Percentiles rank a stretch among this genome's conserved stretches.
Conservation (phyloP, 2,888 invertebrate species). For the Scaptomyza flava region DNA sequence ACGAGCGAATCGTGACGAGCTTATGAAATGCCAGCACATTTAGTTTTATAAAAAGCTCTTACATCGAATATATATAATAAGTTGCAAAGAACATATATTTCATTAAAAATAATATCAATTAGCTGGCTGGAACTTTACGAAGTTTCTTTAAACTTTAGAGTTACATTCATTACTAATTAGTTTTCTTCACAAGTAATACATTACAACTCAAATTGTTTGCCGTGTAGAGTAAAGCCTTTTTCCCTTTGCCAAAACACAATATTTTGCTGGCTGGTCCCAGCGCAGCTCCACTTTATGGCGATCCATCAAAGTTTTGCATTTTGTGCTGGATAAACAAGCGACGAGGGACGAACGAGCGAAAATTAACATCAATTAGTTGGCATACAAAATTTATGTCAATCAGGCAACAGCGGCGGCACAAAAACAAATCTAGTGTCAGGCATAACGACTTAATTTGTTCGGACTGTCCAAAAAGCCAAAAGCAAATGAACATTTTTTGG, state of each 20-base stretch:
- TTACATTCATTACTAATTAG: background rate
- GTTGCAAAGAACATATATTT: background rate
- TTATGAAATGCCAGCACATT: conserved; percentile 19
- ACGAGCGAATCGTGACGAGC: conserved; percentile 24
- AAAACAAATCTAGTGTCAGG: conserved; percentile 48
- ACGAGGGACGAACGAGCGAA: conserved; percentile 13
- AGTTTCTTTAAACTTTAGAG: background rate
- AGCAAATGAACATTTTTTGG: conserved; percentile 58
- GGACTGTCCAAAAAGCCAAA: conserved; percentile 31
- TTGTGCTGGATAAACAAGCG: conserved; percentile 25
- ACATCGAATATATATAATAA: background rate
- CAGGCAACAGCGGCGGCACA: conserved; percentile 30
- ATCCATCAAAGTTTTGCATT: conserved; percentile 61
- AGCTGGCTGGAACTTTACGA: background rate
- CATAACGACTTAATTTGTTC: conserved; percentile 57
- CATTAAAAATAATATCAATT: background rate
- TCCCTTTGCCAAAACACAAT: conserved; percentile 8
- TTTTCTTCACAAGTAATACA: background rate
- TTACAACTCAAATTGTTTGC: background rate
- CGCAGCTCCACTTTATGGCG: conserved; percentile 4
- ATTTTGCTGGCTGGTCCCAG: conserved; percentile 2
- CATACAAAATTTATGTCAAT: conserved; percentile 72
- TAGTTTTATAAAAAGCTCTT: conserved; percentile 7
- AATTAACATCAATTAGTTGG: conserved; percentile 76
- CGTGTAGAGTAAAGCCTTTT: background rate